Evolutionary conservation across 2,797 vertebrate species (phyloP), one percentile per base, ranked within the genome.

Genomic region (Lacerta bilineata): DNA sequence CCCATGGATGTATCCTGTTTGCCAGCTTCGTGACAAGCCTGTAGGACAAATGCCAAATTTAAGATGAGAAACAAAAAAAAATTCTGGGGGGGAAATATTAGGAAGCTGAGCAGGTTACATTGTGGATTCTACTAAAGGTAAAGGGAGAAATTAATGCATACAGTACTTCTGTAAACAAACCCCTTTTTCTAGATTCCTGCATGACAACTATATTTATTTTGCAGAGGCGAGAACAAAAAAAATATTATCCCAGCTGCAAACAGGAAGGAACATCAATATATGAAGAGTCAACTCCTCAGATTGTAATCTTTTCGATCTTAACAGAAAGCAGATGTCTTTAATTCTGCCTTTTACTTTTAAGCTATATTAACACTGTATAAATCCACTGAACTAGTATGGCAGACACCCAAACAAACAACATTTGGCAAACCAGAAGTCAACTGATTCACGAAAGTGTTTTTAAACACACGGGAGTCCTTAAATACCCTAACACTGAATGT

Each of bases 1-100:
- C 97, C 96, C 94, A 95, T 89, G 89, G 92, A 79, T 85, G 90
- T 41, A 95, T 96, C 96, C 97, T 96, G 96, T 95, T 94, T 95
- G 96, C 91, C 90, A 93, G 92, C 87, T 85, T 8, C 43, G 76
- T 90, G 89, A 87, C 90, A 86, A 0, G 72, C 87, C 86, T 83
- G 82, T 18, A 88, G 94, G 96, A 95, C 90, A 84, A 84, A 33
- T 90, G 94, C 95, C 95, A 90, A 89, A 81, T 0, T 39, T 11
- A 61, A 80, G 72, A 77, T 87, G 88, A 90, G 91, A 94, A 95
- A 93, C 83, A 86, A 64, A 33, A 33, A 33, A 33, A 33, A 33
- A 33, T 84, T 84, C 80, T 50, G 4, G 64, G 64, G 72, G 90
- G 85, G 92, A 95, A 93, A 94, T 91, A 89, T 55, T 90, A 64